Conservation (phyloP, 2,888 invertebrate genomes). For the Augiades crinisus region DNA sequence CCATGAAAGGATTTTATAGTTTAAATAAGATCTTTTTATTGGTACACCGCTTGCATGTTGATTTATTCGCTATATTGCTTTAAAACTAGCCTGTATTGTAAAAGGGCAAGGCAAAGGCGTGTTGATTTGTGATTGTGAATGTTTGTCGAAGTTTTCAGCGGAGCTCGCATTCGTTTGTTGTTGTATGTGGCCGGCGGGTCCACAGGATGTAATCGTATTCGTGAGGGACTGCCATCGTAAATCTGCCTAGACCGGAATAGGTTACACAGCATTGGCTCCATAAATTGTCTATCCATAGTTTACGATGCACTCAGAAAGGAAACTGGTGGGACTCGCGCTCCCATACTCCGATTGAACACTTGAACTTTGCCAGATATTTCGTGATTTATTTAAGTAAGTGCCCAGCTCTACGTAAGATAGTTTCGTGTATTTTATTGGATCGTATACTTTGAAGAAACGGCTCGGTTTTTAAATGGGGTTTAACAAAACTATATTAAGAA, state of each 20-base stretch:
- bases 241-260: conserved; percentile 68
- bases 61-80: conserved; percentile 11
- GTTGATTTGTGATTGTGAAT: conserved; percentile 26
- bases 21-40: conserved; percentile 24
- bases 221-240: conserved; percentile 67
- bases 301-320: conserved; percentile 69
- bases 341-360: conserved; percentile 43
- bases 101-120: conserved; percentile 1
- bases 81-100: conserved; percentile 37
- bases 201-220: conserved; percentile 55
- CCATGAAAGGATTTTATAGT: conserved; percentile 22
- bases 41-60: conserved; percentile 10
- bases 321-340: conserved; percentile 48
- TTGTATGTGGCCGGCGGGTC: conserved; percentile 42
- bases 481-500: too few species aligned
- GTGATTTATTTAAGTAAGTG: conserved; percentile 34
- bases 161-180: conserved; percentile 12
- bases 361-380: conserved; percentile 38
- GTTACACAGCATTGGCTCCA: conserved; percentile 66
- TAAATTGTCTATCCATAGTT: conserved; percentile 75
- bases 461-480: too few species aligned
- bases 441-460: too few species aligned
- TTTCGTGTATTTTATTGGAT: too few species aligned
- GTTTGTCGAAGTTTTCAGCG: conserved; percentile 44
- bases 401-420: too few species aligned